Conservation (phyloP, 2,888 invertebrate genomes). For the Anarsia innoxiella region DNA sequence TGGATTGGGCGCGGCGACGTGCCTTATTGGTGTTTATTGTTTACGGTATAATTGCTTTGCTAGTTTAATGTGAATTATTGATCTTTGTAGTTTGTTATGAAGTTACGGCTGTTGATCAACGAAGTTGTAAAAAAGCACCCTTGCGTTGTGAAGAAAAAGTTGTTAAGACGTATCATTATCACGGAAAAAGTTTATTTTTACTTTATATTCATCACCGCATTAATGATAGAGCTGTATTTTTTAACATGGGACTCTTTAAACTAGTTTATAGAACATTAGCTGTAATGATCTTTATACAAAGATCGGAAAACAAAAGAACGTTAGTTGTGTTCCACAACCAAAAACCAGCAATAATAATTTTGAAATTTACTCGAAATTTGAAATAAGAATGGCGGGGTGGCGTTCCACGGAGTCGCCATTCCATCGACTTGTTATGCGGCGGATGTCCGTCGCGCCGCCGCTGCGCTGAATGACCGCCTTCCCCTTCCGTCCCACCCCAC, state of each 20-base stretch:
- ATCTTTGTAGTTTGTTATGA: too few species aligned
- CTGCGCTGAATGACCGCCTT: constrained; percentile 72
- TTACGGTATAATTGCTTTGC: background rate
- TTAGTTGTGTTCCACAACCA: background rate
- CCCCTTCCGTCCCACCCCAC: constrained; percentile 51
- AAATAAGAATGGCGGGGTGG: constrained; percentile 52
- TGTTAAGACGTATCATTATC: too few species aligned
- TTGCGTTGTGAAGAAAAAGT: too few species aligned
- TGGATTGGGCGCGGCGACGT: constrained; percentile 38
- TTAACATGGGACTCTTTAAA: too few species aligned
- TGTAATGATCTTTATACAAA: background rate
- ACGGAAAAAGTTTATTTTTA: too few species aligned
- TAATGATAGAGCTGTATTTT: too few species aligned
- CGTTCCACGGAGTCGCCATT: constrained; percentile 39
- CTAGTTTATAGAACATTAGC: too few species aligned
- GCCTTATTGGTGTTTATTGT: constrained; percentile 27
- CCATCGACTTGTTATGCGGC: constrained; percentile 76
- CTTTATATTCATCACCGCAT: too few species aligned
- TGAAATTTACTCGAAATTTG: constrained; percentile 39
- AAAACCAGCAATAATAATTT: too few species aligned
- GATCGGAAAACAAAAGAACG: background rate
- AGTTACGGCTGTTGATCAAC: too few species aligned
- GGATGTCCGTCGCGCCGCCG: constrained; percentile 74
- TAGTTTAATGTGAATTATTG: too few species aligned
- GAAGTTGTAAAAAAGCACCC: too few species aligned